Percentiles rank a stretch among this genome's conserved stretches.
phyloP scores from a whole-genome alignment of 2,113 vertebrate genomes.

The Cavia aperea region DNA sequence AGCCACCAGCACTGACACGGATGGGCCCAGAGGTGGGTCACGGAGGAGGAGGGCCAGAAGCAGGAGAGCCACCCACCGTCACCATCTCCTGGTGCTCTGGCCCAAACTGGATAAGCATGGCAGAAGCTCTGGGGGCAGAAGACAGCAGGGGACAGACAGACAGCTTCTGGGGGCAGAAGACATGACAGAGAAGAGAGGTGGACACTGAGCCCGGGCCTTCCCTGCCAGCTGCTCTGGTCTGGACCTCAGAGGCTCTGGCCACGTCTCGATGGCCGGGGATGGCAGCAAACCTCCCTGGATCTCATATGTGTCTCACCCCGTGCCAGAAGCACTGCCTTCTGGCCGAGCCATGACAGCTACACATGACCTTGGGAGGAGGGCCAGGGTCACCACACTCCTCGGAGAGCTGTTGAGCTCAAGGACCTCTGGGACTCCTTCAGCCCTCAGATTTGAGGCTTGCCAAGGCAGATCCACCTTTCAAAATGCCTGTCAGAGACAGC shows the following conservation, averaged over 20 bases:
- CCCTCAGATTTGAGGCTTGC: accelerated
- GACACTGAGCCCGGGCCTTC: background rate
- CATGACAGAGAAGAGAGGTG: background rate
- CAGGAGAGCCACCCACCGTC: background rate
- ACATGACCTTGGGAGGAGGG: background rate
- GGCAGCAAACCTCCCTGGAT: background rate
- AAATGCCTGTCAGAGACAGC: accelerated
- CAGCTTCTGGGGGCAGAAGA: background rate
- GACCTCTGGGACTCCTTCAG: background rate
- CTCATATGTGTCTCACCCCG: background rate
- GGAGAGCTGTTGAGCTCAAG: accelerated
- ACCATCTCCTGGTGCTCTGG: background rate
- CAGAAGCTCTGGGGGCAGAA: background rate
- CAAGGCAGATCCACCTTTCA: background rate
- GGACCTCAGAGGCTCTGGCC: background rate
- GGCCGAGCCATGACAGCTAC: background rate
- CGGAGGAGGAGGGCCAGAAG: background rate
- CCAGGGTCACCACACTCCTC: background rate
- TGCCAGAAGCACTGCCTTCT: accelerated
- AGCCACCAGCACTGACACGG: background rate
- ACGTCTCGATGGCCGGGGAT: background rate
- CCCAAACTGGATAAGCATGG: background rate
- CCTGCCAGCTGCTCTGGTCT: background rate
- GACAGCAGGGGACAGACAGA: background rate
- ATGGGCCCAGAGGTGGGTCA: accelerated